These are phyloP conservation scores for Monochamus alternatus DNA, from an alignment of 2,888 invertebrate genomes.

Conservation along the genomic window DNA sequence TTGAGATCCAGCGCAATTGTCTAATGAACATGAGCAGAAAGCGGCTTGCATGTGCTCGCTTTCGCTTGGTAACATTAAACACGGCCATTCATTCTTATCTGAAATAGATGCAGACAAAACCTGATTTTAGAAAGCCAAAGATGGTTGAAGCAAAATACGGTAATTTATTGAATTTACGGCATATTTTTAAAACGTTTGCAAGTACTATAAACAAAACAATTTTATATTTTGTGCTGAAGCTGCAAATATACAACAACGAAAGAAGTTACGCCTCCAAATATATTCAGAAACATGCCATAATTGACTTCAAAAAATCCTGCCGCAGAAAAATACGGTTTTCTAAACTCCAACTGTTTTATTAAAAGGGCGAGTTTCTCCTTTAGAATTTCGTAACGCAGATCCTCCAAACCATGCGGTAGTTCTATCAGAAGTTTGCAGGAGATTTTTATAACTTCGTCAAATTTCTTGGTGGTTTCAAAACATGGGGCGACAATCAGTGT, in stretches of 20 bases:
- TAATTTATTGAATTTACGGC: too few relatives aligned
- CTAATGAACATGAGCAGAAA: too few relatives aligned
- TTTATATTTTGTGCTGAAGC: conserved; percentile 10
- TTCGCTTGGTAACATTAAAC: too few relatives aligned
- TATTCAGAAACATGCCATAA: conserved; percentile 40
- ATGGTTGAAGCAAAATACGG: too few relatives aligned
- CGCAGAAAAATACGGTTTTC: conserved; percentile 46
- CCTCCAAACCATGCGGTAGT: conserved; percentile 25
- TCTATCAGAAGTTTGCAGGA: conserved; percentile 29
- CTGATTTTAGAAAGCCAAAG: too few relatives aligned
- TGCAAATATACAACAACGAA: conserved; percentile 43
- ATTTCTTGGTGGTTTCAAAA: conserved; percentile 18
- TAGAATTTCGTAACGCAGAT: conserved; percentile 7
- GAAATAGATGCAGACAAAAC: too few relatives aligned
- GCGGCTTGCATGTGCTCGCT: too few relatives aligned
- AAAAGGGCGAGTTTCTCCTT: conserved; percentile 35
- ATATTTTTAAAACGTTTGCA: too few relatives aligned
- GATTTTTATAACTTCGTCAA: conserved; percentile 30
- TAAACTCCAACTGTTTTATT: conserved; percentile 32
- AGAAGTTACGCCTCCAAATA: conserved; percentile 39
- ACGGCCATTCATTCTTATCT: too few relatives aligned
- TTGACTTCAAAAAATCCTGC: conserved; percentile 46
- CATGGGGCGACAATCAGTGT: conserved; percentile 10
- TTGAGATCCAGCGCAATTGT: too few relatives aligned
- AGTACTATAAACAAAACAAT: too few relatives aligned